Base-by-base conservation (phyloP, 2,113 vertebrate species). In the Phaethornis superciliosus region DNA sequence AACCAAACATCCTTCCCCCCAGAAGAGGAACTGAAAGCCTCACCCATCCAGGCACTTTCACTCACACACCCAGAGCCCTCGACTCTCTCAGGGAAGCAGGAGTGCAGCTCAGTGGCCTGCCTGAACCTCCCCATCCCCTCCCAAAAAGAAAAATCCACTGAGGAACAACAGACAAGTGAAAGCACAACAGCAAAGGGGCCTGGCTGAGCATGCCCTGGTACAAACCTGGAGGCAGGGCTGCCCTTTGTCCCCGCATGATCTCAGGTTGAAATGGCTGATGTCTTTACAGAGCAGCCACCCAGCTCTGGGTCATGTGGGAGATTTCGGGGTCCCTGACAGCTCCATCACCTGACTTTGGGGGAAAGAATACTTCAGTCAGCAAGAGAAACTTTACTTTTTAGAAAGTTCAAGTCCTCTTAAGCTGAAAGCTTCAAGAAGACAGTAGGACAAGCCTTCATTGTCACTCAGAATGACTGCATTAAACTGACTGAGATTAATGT, bases 301-400 rank as follows among this genome's bases (percentile, higher is more conserved):
- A 74, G 64, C 20, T 27, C 51, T 9, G 26, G 18, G 33, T 71
- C 81, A 62, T 8, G 27, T 49, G 70, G 71, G 51, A 2, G 1
- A 37, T 35, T 40, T 58, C 0, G 0, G 49, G 54, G 28, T 40
- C 23, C 14, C 16, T 0, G 0, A 10, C 12, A 68, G 30, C 24
- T 70, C 84, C 2, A 0, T 49, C 92, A 89, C 1, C 58, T 89
- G 81, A 89, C 54, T 81, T 67, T 6, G 35, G 26, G 46, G 52
- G 20, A 89, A 52, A 67, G 10, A 81, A 24, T 6, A 55, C 5
- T 55, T 32, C 23, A 84, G 24, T 2, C 30, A 67, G 30, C 21
- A 69, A 76, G 19, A 79, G 24, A 82, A 87, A 72, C 26, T 63
- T 70, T 22, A 22, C 6, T 60, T 44, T 15, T n/a, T 7, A 19